Percentiles rank a stretch among this genome's conserved stretches.
phyloP scores from a whole-genome alignment of 2,113 vertebrate species.

The Mustela lutreola region DNA sequence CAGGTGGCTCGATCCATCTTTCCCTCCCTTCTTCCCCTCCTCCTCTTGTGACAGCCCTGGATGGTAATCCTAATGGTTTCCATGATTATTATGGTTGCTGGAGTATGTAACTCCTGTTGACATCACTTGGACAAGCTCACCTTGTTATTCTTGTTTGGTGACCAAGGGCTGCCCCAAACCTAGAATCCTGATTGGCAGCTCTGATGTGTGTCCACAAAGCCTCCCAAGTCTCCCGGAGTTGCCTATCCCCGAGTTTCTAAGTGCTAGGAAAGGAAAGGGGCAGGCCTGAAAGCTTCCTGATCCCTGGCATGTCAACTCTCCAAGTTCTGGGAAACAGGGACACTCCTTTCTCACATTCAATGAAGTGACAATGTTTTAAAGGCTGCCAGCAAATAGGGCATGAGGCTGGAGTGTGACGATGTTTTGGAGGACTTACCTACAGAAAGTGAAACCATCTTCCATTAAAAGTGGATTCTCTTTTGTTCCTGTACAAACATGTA shows the following conservation, averaged over 20 bases:
- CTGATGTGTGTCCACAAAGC: background rate
- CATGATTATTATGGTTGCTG: conserved; percentile 75
- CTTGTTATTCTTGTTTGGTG: conserved; percentile 72
- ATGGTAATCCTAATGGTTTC: conserved; percentile 76
- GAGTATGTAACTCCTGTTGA: conserved; percentile 81
- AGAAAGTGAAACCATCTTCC: background rate
- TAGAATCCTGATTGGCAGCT: conserved; percentile 53
- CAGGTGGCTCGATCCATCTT: conserved; percentile 77
- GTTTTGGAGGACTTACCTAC: background rate
- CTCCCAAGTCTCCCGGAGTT: background rate
- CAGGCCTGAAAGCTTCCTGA: background rate
- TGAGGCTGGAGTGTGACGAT: background rate
- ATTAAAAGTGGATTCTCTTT: background rate
- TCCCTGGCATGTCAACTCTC: background rate
- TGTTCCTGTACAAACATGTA: background rate
- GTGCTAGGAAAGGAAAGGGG: background rate
- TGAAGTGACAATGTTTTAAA: background rate
- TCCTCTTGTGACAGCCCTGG: conserved; percentile 73
- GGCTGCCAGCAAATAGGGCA: background rate
- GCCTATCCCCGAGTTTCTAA: background rate
- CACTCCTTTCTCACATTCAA: background rate
- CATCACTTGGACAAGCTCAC: conserved; percentile 59
- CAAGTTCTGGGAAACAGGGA: background rate
- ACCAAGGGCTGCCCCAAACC: background rate
- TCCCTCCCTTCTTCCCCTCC: conserved; percentile 83